A percentile compares a stretch with the other conserved stretches of the same genome.
Conservation (phyloP, 1,140 invertebrate species). For the Brachionus koreanus region DNA sequence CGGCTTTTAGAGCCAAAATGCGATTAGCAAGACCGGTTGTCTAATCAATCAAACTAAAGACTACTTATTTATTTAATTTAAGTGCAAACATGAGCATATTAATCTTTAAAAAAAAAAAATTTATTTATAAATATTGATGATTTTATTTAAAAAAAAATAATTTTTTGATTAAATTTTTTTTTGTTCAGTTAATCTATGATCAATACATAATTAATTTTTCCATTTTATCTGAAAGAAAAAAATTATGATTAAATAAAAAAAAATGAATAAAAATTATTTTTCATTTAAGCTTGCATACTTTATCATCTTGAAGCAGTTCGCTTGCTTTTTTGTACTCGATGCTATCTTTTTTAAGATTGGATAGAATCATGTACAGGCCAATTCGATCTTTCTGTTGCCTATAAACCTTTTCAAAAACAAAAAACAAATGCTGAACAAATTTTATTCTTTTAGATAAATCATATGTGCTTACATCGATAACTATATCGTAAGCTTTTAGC, state of each 20-base stretch:
- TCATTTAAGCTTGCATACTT: neutral
- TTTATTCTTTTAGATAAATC: slow-evolving; percentile 1
- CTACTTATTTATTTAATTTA: neutral
- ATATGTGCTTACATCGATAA: neutral
- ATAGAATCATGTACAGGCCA: neutral
- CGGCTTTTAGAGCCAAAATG: neutral
- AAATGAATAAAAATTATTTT: neutral
- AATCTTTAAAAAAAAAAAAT: neutral
- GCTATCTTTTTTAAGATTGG: slow-evolving; percentile 25
- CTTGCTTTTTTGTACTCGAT: slow-evolving; percentile 6
- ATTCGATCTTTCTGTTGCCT: slow-evolving; percentile 4
- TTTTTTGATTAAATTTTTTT: neutral
- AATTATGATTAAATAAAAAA: slow-evolving; percentile 7
- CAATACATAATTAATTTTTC: slow-evolving; percentile 16
- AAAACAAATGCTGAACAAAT: neutral
- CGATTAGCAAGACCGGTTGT: neutral
- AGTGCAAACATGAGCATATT: neutral
- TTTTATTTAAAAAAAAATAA: slow-evolving; percentile 1
- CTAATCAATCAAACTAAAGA: neutral
- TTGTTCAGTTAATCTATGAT: neutral
- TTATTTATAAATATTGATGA: neutral
- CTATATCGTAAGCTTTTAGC: neutral
- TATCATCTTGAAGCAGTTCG: slow-evolving; percentile 10
- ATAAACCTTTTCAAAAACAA: slow-evolving; percentile 4
- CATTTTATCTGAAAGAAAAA: slow-evolving; percentile 28